Evolutionary conservation across 1,140 invertebrate species (phyloP), one percentile per base, ranked within the genome.

Genomic region (Oreohelix idahoensis): DNA sequence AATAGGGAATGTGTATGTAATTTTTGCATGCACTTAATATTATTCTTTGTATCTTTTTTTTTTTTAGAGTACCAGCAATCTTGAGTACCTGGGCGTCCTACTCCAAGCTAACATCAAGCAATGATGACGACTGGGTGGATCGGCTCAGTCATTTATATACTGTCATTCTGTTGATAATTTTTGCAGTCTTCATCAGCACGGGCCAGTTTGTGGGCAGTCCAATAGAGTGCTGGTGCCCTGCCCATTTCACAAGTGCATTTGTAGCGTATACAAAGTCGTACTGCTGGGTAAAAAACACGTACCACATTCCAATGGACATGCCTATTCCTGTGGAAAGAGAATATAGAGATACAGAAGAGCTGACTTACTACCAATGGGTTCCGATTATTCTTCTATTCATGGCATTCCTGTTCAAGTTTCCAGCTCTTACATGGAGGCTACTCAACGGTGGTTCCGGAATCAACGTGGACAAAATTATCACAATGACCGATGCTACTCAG

Each of bases 201-300:
- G 88, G 88, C 0, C 91, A 99, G 93, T 99, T 98, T 94, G 97
- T 98, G 17, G 97, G 97, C 70, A 90, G 92, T 86, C 92, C 92
- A 1, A 93, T 93, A 39, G 87, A 91, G 49, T 93, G 92, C 85
- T 93, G 92, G 92, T 90, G 88, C 71, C 93, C 93, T 0, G 92
- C 91, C 29, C 90, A 93, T 79, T 93, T 93, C 87, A 92, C 92
- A 79, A 87, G 84, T 20, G 84, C 89, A 20, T 90, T 89, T 79
- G 92, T 93, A 36, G 89, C 88, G 82, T 94, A 92, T 90, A 91
- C 89, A 74, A 91, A 92, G 84, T 93, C 90, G 45, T 91, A 91
- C 79, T 93, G 92, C 86, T 92, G 92, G 90, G 90, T 93, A 70
- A 89, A 93, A 84, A 93, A 93, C 87, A 94, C 92, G 45, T 94